Evolutionary conservation across 1,140 invertebrate species (phyloP).

Genomic region (Papilio helenus): DNA sequence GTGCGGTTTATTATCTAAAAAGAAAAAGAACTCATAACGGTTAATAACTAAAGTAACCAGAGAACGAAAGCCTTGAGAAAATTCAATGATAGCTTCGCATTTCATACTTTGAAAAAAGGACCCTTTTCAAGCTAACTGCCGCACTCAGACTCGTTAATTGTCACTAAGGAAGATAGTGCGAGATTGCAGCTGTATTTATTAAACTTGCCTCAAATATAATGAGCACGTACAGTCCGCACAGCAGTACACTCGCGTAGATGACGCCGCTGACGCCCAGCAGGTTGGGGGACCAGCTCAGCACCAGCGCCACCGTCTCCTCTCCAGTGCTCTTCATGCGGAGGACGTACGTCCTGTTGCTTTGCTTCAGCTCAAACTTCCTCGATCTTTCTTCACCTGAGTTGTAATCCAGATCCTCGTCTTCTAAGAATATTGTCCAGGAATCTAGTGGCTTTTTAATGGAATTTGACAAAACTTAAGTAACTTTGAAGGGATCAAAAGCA

Average conservation of each 20-base stretch:
- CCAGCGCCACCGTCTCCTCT: constrained; percentile 84
- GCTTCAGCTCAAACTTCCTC: constrained; percentile 42
- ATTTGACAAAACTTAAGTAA: not conserved
- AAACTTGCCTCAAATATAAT: constrained; percentile 93
- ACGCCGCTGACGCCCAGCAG: constrained; percentile 87
- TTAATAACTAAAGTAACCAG: not conserved
- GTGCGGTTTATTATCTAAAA: constrained; percentile 89
- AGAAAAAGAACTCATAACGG: not conserved
- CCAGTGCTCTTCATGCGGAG: constrained; percentile 53
- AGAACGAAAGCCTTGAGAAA: not conserved
- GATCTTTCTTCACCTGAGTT: constrained; percentile 51
- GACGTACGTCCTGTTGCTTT: constrained; percentile 40
- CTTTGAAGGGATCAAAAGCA: too few species aligned
- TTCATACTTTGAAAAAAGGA: not conserved
- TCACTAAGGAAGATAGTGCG: too few species aligned
- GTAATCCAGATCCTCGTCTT: constrained; percentile 56
- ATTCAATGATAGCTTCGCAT: not conserved
- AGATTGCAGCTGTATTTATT: not conserved
- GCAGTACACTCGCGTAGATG: constrained; percentile 88
- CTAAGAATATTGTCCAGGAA: constrained; percentile 49
- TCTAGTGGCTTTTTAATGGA: constrained; percentile 45
- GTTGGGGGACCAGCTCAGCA: constrained; percentile 84
- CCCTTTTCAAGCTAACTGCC: not conserved
- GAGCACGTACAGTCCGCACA: constrained; percentile 90
- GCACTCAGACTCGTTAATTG: not conserved